phyloP scores from a whole-genome alignment of 2,888 invertebrate genomes.

The Peribatodes rhomboidaria region DNA sequence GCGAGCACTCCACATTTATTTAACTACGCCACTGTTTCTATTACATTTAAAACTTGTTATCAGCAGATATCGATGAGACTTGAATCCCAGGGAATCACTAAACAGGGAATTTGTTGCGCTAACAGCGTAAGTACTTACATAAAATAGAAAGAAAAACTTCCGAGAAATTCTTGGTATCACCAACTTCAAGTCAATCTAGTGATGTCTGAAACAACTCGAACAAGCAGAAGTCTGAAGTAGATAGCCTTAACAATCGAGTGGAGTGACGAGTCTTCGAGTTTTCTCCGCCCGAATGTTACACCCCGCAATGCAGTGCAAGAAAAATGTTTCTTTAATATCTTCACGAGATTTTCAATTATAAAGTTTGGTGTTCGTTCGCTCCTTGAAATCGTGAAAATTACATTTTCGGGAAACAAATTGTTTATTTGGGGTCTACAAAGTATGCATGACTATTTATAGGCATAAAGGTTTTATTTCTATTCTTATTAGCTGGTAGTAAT shows the following conservation, averaged over 20 bases:
- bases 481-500: too few relatives aligned
- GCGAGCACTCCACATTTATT: constrained; percentile 63
- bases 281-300: too few relatives aligned
- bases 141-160: constrained; percentile 76
- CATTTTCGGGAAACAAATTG: too few relatives aligned
- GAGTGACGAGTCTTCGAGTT: background rate
- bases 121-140: constrained; percentile 74
- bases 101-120: constrained; percentile 65
- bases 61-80: constrained; percentile 48
- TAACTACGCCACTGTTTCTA: constrained; percentile 56
- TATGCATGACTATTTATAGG: too few relatives aligned
- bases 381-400: too few relatives aligned
- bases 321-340: too few relatives aligned
- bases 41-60: constrained; percentile 51
- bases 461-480: too few relatives aligned
- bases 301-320: too few relatives aligned
- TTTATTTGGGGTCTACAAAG: too few relatives aligned
- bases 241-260: background rate
- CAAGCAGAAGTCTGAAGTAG: too few relatives aligned
- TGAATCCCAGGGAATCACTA: constrained; percentile 55
- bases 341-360: too few relatives aligned
- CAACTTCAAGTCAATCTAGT: constrained; percentile 71
- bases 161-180: constrained; percentile 72
- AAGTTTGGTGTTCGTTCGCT: too few relatives aligned
- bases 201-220: constrained; percentile 14